Conservation (phyloP, 1,140 invertebrate species). For the Pogonomyrmex barbatus region DNA sequence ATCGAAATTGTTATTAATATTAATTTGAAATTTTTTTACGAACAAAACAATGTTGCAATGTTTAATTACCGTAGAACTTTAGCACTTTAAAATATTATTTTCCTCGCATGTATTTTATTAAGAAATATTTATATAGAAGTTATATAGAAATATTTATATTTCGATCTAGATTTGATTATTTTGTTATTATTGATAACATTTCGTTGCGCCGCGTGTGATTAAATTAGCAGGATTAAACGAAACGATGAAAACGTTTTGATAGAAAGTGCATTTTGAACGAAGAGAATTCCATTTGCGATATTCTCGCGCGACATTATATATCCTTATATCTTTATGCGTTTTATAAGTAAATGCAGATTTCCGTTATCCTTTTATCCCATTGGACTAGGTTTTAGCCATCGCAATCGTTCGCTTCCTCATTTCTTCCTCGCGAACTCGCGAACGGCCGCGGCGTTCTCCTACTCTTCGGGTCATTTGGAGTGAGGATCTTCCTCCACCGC, state of each 20-base stretch:
- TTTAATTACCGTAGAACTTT: not conserved
- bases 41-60: not conserved
- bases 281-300: not conserved
- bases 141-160: no score
- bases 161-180: no score
- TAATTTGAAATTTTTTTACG: not conserved
- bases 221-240: not conserved
- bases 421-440: conserved; percentile 35
- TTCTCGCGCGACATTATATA: not conserved
- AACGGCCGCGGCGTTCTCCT: conserved; percentile 50
- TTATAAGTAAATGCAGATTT: conserved; percentile 21
- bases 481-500: conserved; percentile 68
- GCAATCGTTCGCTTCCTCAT: conserved; percentile 57
- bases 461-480: conserved; percentile 49
- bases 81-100: not conserved
- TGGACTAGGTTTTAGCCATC: conserved; percentile 20
- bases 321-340: not conserved
- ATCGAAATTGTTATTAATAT: not conserved
- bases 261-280: conserved; percentile 66
- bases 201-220: not conserved
- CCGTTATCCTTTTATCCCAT: conserved; percentile 36
- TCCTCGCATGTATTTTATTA: no score
- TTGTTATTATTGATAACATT: not conserved
- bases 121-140: no score
- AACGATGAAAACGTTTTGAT: not conserved